Conservation (phyloP, 2,113 vertebrate genomes). For the Cebidichthys violaceus region DNA sequence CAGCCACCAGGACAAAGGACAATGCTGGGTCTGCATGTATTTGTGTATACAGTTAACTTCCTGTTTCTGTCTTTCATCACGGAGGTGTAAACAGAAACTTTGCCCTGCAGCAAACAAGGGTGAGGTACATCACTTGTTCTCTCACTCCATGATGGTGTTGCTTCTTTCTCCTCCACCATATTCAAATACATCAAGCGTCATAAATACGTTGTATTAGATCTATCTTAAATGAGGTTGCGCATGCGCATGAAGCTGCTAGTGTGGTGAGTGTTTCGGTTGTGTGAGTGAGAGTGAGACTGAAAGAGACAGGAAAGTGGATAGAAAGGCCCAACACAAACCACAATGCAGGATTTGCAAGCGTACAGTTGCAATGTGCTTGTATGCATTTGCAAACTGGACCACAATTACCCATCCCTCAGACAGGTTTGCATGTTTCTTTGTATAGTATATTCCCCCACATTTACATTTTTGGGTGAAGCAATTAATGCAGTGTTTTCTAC, state of each 20-base stretch:
- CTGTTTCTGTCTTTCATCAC: slow-evolving; percentile 81
- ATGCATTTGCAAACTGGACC: slow-evolving; percentile 55
- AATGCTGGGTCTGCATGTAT: slow-evolving; percentile 45
- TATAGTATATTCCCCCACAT: neutral
- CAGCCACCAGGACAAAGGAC: slow-evolving; percentile 8
- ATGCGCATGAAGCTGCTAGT: neutral
- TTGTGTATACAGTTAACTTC: slow-evolving; percentile 77
- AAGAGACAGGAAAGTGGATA: slow-evolving; percentile 54
- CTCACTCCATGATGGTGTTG: slow-evolving; percentile 24
- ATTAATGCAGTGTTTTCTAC: neutral
- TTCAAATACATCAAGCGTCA: slow-evolving; percentile 1
- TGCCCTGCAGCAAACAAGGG: slow-evolving; percentile 76
- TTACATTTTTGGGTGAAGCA: neutral
- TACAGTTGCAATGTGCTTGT: slow-evolving; percentile 52
- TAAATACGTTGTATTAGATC: neutral
- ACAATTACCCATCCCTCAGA: slow-evolving; percentile 36
- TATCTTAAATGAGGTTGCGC: neutral
- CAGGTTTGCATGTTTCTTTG: neutral
- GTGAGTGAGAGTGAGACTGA: slow-evolving; percentile 36
- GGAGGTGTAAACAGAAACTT: slow-evolving; percentile 84
- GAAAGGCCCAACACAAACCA: slow-evolving; percentile 57
- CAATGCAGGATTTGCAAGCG: slow-evolving; percentile 55
- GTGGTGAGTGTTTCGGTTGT: neutral
- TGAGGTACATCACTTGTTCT: slow-evolving; percentile 36
- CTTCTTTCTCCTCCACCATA: neutral